These are phyloP conservation scores for Pararge aegeria DNA, from an alignment of 1,140 invertebrate species.

Conservation along the genomic window DNA sequence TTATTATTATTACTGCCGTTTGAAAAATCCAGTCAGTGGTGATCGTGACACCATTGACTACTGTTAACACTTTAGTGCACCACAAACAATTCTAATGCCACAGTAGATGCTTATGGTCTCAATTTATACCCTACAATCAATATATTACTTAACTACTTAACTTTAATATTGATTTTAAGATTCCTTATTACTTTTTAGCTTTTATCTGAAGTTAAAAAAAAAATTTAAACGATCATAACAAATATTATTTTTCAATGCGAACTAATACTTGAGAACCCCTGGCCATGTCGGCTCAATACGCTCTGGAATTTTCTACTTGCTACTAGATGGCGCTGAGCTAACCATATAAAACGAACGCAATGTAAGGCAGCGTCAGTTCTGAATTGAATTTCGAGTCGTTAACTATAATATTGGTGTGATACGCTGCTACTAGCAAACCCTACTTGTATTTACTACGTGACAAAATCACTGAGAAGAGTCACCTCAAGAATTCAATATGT, in stretches of 20 bases:
- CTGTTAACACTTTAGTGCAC: no score
- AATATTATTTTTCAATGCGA: not conserved
- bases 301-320: constrained; percentile 54
- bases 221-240: no score
- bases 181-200: no score
- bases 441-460: not conserved
- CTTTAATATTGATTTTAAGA: no score
- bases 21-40: no score
- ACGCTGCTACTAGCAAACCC: constrained; percentile 6
- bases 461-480: constrained; percentile 2
- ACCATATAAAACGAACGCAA: constrained; percentile 43
- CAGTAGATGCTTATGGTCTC: no score
- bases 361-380: constrained; percentile 25
- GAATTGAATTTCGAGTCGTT: constrained; percentile 29
- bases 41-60: no score
- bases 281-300: not conserved
- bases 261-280: constrained; percentile 1
- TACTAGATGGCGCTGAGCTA: constrained; percentile 54
- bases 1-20: no score
- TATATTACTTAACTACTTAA: no score
- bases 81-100: no score
- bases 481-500: constrained; percentile 38
- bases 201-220: no score
- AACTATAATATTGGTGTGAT: not conserved
- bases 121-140: no score